A percentile compares a stretch with the other conserved stretches of the same genome.
Evolutionary conservation across 1,140 invertebrate species (phyloP).

Genomic region (Trichonephila clavata): DNA sequence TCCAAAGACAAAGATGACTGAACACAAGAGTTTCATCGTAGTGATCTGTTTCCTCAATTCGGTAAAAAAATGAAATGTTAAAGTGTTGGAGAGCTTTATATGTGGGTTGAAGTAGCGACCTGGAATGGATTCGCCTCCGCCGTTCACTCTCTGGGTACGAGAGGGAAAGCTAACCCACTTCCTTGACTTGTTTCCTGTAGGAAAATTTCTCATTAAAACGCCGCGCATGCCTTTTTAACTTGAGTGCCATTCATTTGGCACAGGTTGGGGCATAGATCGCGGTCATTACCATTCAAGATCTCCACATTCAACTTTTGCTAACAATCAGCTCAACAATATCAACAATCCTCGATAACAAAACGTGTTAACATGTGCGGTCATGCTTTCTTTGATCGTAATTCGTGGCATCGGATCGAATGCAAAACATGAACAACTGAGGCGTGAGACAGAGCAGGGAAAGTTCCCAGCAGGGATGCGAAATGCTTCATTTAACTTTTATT

Average conservation of each 20-base stretch:
- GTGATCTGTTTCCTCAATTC: slow-evolving; percentile 59
- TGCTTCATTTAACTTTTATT: not conserved
- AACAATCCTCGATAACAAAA: slow-evolving; percentile 10
- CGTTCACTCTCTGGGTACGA: slow-evolving; percentile 69
- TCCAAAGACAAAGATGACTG: slow-evolving; percentile 67
- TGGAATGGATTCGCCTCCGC: slow-evolving; percentile 43
- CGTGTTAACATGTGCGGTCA: slow-evolving; percentile 30
- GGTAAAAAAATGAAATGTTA: slow-evolving; percentile 65
- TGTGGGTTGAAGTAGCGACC: slow-evolving; percentile 70
- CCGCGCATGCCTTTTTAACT: slow-evolving; percentile 43
- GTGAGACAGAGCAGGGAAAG: not conserved
- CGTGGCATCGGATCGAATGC: not conserved
- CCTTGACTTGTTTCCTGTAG: slow-evolving; percentile 69
- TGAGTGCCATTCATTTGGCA: slow-evolving; percentile 19
- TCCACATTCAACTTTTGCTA: not conserved
- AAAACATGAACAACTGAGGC: not conserved
- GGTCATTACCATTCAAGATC: slow-evolving; percentile 60
- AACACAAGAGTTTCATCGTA: slow-evolving; percentile 54
- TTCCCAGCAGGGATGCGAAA: not conserved
- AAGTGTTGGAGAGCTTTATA: slow-evolving; percentile 74
- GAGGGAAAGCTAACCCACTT: slow-evolving; percentile 76
- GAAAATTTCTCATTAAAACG: slow-evolving; percentile 66
- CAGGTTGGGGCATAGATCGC: slow-evolving; percentile 36
- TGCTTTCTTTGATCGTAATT: not conserved
- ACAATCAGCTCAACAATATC: not conserved